Base-by-base conservation (phyloP, 2,113 vertebrate species). In the Centrocercus urophasianus region DNA sequence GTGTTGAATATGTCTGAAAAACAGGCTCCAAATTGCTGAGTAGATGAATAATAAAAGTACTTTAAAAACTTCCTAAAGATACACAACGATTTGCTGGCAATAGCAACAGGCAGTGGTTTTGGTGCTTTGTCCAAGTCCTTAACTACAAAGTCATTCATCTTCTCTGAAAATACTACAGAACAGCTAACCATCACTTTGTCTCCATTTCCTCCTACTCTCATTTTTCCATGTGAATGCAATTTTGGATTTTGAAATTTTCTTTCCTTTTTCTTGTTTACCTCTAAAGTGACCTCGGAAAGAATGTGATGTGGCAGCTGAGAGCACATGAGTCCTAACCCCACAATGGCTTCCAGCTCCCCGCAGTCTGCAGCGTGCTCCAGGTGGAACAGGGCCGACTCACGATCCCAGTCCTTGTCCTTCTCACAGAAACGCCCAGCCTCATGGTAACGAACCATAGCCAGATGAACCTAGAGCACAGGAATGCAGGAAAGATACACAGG, bases 371-470 rank as follows among this genome's bases (percentile, higher is more conserved):
- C 99, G 0, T 98, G 98, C 93, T 99, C 98, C 97, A 99, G 97
- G 92, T 99, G 99, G 93, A 98, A 99, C 90, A 99, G 73, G 4
- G 99, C 99, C 0, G 99, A 98, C 45, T 98, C 96, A 30, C 95
- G 98, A 75, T 99, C 99, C 99, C 99, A 99, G 0, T 97, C 97
- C 91, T 98, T 90, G 11, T 98, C 98, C 92, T 99, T 99, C 96
- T 98, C 97, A 16, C 99, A 99, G 97, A 99, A 99, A 27, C 99
- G 98, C 2, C 99, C 98, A 0, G 96, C 99, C 77, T 99, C 99
- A 0, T 99, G 99, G 94, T 99, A 99, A 30, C 98, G 98, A 71
- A 99, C 99, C 99, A 99, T 98, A 67, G 99, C 99, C 96, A 99
- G 95, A 93, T 99, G 99, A 43, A 99, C 99, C 99, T 99, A 63